Evolutionary conservation across 2,113 vertebrate genomes (phyloP).

Genomic region (Oreotrochilus melanogaster): DNA sequence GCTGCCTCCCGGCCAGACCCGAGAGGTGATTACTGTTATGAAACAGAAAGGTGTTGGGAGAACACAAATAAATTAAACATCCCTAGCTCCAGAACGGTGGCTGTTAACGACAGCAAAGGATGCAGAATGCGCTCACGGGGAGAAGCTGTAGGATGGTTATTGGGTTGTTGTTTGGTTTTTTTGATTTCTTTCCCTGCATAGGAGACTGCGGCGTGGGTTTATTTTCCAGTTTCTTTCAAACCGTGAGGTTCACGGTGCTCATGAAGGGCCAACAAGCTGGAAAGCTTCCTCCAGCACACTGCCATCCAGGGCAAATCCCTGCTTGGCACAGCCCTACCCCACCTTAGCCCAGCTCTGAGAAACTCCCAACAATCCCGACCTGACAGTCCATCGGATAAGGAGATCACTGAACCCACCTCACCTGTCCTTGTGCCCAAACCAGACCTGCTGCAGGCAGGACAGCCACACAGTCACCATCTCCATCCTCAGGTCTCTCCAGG

Average conservation of each 20-base stretch:
- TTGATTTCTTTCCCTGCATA: not conserved
- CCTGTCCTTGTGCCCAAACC: not conserved
- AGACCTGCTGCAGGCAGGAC: not conserved
- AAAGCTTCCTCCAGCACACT: not conserved
- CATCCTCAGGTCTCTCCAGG: not conserved
- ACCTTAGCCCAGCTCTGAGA: not conserved
- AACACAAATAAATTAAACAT: not conserved
- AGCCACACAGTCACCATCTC: not conserved
- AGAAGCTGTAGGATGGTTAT: not conserved
- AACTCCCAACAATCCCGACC: not conserved
- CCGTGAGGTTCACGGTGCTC: not conserved
- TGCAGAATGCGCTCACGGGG: not conserved
- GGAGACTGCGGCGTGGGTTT: not conserved
- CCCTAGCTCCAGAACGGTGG: not conserved
- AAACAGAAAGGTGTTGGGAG: conserved; percentile 20
- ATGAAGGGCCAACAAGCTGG: rapidly evolving
- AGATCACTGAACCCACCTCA: not conserved
- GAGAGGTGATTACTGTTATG: not conserved
- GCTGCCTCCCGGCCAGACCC: not conserved
- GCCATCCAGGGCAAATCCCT: not conserved
- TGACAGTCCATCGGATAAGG: not conserved
- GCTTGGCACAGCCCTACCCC: not conserved
- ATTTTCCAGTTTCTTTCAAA: not conserved
- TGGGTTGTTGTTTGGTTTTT: not conserved
- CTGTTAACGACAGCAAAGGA: not conserved